A percentile compares a stretch with the other conserved stretches of the same genome.
phyloP scores from a whole-genome alignment of 2,797 vertebrate species.

The Glyptemys insculpta region DNA sequence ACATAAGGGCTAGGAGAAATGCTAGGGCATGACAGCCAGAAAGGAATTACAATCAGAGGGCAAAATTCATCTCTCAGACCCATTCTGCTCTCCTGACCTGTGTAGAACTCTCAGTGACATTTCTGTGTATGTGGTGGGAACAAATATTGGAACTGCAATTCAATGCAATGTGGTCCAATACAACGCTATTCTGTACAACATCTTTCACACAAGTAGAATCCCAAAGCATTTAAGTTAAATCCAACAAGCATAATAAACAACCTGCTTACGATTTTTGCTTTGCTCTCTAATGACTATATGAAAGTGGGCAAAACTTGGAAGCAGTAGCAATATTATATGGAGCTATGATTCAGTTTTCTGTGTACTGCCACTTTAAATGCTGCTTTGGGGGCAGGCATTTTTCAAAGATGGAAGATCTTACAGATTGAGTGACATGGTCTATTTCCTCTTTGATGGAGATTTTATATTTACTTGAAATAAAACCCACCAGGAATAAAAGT shows the following conservation, averaged over 20 bases:
- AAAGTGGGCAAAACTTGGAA: neutral
- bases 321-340: neutral
- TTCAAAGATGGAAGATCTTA: neutral
- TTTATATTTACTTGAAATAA: slow-evolving; percentile 17
- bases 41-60: accelerated
- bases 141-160: neutral
- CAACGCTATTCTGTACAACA: neutral
- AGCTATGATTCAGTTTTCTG: neutral
- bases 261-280: neutral
- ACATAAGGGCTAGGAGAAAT: neutral
- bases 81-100: neutral
- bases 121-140: neutral
- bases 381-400: neutral
- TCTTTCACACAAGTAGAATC: neutral
- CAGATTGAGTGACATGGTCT: neutral
- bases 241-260: neutral
- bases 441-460: neutral
- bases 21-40: neutral
- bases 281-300: neutral
- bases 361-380: neutral
- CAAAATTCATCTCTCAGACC: neutral
- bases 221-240: neutral
- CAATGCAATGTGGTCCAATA: neutral
- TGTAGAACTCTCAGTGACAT: neutral
- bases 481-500: neutral